Conservation (phyloP, 2,888 invertebrate genomes). For the Allacma fusca region DNA sequence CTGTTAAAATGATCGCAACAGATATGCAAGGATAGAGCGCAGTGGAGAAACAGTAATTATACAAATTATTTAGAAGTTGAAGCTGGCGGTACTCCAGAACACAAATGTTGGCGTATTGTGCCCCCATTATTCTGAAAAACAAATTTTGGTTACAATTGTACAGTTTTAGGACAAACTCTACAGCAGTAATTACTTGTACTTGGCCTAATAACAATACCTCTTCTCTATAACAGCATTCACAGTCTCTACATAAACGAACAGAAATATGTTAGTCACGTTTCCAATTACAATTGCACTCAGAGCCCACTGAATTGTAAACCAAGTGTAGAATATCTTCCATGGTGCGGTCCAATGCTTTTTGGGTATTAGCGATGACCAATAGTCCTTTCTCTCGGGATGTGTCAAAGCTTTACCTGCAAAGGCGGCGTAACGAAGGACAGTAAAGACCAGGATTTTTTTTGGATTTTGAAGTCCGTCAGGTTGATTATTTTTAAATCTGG, state of each 20-base stretch:
- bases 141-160: no score
- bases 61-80: conserved; percentile 15
- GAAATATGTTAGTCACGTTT: background rate
- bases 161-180: no score
- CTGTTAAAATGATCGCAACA: no score
- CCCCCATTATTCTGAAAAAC: background rate
- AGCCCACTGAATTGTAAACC: background rate
- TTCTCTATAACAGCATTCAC: conserved; percentile 13
- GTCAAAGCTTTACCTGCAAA: background rate
- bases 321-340: no score
- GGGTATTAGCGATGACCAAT: background rate
- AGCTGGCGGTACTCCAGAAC: conserved; percentile 1
- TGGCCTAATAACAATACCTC: no score
- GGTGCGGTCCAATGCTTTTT: background rate
- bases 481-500: conserved; percentile 6
- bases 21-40: background rate
- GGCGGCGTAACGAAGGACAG: background rate
- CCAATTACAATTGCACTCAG: background rate
- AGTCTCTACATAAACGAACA: conserved; percentile 16
- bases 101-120: background rate
- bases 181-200: no score
- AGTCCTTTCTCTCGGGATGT: background rate
- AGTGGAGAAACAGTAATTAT: background rate
- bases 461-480: background rate
- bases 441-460: background rate